A percentile compares a stretch with the other conserved stretches of the same genome.
Evolutionary conservation across 2,888 invertebrate genomes (phyloP).

Genomic region (Lypha dubia): DNA sequence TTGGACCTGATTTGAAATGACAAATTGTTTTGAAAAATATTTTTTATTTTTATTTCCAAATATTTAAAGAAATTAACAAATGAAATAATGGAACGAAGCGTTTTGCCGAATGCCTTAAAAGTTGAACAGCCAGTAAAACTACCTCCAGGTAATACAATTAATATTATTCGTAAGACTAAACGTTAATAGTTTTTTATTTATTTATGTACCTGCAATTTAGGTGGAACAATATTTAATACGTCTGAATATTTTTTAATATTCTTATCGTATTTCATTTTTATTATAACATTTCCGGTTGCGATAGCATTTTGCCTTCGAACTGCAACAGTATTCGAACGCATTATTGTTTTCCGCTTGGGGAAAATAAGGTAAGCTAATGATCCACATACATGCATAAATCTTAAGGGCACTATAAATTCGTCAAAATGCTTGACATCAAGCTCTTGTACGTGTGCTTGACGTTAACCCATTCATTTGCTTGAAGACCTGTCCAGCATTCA

Average conservation of each 20-base stretch:
- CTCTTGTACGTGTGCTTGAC: no score
- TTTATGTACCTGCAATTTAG: no score
- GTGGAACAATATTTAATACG: neutral
- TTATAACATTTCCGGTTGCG: constrained; percentile 78
- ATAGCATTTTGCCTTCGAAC: constrained; percentile 80
- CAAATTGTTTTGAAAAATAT: neutral
- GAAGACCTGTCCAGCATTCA: no score
- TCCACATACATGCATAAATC: no score
- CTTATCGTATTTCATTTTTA: constrained; percentile 75
- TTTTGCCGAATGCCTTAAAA: neutral
- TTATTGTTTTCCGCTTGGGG: constrained; percentile 87
- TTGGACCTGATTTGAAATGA: no score
- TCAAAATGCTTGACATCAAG: no score
- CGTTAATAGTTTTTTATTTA: neutral
- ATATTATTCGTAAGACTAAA: neutral
- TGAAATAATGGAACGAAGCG: neutral
- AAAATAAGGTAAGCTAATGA: constrained; percentile 76
- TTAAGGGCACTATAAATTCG: no score
- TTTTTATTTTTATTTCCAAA: constrained; percentile 12
- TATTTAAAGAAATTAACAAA: neutral
- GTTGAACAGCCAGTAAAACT: neutral
- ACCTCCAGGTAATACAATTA: constrained; percentile 15
- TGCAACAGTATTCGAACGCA: constrained; percentile 86
- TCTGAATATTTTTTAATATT: constrained; percentile 73
- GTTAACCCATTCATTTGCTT: no score